These are phyloP conservation scores for Globodera rostochiensis DNA, from an alignment of 1,140 invertebrate genomes.

Conservation along the genomic window DNA sequence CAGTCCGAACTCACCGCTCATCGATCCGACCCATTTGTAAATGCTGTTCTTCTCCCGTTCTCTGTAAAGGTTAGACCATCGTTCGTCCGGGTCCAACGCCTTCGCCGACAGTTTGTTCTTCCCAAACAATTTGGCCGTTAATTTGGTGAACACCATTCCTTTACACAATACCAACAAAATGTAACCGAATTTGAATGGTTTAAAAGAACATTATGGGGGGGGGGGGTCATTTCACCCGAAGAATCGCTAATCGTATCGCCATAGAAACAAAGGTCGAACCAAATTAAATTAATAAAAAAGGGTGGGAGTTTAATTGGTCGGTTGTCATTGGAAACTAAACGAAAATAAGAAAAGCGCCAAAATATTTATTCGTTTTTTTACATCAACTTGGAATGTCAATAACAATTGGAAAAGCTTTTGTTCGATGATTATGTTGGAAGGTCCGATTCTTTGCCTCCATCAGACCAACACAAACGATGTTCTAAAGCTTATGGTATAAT, in stretches of 20 bases:
- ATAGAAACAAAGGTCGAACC: background rate
- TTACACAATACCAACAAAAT: background rate
- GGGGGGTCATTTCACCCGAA: no score
- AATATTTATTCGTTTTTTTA: background rate
- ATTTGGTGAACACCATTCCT: background rate
- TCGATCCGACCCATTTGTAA: slow-evolving; percentile 68
- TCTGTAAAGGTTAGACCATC: slow-evolving; percentile 69
- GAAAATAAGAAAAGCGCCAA: background rate
- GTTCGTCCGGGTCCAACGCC: slow-evolving; percentile 66
- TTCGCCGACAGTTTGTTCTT: background rate
- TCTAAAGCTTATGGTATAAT: no score
- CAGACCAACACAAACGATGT: no score
- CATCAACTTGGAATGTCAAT: no score
- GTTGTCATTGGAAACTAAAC: background rate
- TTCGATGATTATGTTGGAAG: no score
- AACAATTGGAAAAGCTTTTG: no score
- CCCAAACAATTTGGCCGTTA: background rate
- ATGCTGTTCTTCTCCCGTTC: slow-evolving; percentile 68
- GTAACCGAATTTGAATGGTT: background rate
- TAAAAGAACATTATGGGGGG: no score
- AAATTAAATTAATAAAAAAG: background rate
- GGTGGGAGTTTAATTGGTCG: background rate
- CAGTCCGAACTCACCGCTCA: slow-evolving; percentile 55
- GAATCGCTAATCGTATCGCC: no score
- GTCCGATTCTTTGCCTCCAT: no score